Percentiles rank a stretch among this genome's conserved stretches.
These are phyloP conservation scores for Melanotaenia pygmaea DNA, from an alignment of 2,797 vertebrate species.

Conservation along the genomic window DNA sequence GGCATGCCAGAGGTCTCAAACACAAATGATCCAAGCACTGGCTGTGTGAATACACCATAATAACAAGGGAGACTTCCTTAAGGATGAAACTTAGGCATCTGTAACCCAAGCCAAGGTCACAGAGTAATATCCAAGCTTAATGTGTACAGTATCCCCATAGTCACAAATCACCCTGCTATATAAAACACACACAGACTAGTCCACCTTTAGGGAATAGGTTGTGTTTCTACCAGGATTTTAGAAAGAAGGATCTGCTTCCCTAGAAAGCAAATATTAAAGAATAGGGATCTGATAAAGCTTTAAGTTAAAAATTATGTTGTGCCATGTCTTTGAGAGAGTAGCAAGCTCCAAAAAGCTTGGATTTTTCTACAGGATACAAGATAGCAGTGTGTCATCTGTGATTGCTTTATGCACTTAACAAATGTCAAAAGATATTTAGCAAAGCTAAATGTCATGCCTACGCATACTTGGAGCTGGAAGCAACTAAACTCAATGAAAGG, in stretches of 20 bases:
- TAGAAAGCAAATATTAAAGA: conserved; percentile 54
- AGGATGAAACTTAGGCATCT: conserved; percentile 58
- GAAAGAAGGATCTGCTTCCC: conserved; percentile 21
- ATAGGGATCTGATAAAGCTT: conserved; percentile 27
- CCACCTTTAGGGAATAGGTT: conserved; percentile 35
- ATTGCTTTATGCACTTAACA: conserved; percentile 29
- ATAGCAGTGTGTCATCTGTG: conserved; percentile 3
- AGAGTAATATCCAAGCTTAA: conserved; percentile 57
- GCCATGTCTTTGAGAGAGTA: neutral
- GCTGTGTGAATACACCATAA: neutral
- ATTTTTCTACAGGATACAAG: neutral
- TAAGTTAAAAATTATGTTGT: conserved; percentile 10
- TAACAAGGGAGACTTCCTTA: conserved; percentile 25
- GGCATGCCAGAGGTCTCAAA: conserved; percentile 23
- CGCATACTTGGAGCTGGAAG: conserved; percentile 12
- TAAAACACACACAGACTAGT: conserved; percentile 20
- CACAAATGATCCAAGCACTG: neutral
- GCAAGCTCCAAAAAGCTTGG: neutral
- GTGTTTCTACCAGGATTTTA: conserved; percentile 46
- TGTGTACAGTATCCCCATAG: conserved; percentile 52
- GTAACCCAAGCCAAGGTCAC: conserved; percentile 65
- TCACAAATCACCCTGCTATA: conserved; percentile 58
- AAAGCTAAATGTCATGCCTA: conserved; percentile 38
- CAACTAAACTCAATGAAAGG: conserved; percentile 12
- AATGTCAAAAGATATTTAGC: conserved; percentile 28